A percentile compares a stretch with the other conserved stretches of the same genome.
These are phyloP conservation scores for Mus musculus DNA, from an alignment of 2,113 vertebrate species.

Conservation along the genomic window DNA sequence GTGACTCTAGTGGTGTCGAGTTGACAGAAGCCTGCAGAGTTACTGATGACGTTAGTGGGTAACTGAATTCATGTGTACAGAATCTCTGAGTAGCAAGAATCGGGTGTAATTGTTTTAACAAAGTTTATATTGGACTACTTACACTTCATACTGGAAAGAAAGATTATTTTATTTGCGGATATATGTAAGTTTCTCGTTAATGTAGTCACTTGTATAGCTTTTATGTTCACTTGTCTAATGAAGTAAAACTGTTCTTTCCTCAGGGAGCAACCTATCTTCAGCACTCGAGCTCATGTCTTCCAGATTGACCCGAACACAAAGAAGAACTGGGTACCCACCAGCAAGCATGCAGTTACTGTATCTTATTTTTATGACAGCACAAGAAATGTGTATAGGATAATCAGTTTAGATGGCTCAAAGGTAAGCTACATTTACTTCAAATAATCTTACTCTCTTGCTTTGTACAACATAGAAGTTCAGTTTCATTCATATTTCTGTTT, in stretches of 20 bases:
- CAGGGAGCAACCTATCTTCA: constrained; percentile 99
- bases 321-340: constrained; percentile 99
- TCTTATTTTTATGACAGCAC: constrained; percentile 99
- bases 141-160: constrained; percentile 24
- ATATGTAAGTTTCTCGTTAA: neutral
- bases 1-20: neutral
- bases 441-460: constrained; percentile 27
- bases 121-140: constrained; percentile 20
- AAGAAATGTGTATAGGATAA: constrained; percentile 99
- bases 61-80: neutral
- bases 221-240: neutral
- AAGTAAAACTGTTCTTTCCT: constrained; percentile 72
- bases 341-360: constrained; percentile 99
- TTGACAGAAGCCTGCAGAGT: neutral
- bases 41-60: constrained; percentile 7
- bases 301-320: constrained; percentile 99
- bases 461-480: neutral
- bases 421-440: constrained; percentile 83
- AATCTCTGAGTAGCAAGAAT: neutral
- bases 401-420: constrained; percentile 99
- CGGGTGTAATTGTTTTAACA: constrained; percentile 22
- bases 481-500: constrained; percentile 35
- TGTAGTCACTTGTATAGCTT: neutral
- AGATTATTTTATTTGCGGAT: constrained; percentile 7
- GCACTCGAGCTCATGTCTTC: constrained; percentile 99